Conservation (phyloP, 2,888 invertebrate species). For the Paralinhomoeus sp. region DNA sequence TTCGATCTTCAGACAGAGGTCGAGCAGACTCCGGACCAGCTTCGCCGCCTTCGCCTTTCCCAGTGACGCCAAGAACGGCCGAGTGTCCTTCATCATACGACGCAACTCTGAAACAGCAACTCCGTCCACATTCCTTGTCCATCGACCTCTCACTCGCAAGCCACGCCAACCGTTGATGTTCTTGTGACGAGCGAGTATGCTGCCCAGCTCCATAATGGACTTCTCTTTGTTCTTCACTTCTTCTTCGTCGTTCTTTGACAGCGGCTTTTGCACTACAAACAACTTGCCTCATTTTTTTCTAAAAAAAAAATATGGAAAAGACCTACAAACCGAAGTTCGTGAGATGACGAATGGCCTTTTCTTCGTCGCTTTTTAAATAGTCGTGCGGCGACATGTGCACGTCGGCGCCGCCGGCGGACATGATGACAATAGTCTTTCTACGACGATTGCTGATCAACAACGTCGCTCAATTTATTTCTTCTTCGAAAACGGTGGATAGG, state of each 20-base stretch:
- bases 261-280: not conserved
- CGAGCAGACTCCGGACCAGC: conserved; percentile 79
- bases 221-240: conserved; percentile 73
- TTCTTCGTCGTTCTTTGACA: conserved; percentile 42
- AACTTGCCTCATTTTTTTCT: too few species aligned
- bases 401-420: too few species aligned
- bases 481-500: too few species aligned
- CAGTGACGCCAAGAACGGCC: conserved; percentile 76
- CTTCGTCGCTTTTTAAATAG: not conserved
- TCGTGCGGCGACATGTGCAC: too few species aligned
- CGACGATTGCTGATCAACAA: too few species aligned
- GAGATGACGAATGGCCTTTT: conserved; percentile 1
- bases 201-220: conserved; percentile 71
- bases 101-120: conserved; percentile 29
- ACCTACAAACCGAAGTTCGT: too few species aligned
- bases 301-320: too few species aligned
- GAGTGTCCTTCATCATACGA: conserved; percentile 67
- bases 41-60: conserved; percentile 99
- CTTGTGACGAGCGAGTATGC: conserved; percentile 59
- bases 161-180: conserved; percentile 44
- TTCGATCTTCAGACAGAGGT: conserved; percentile 87
- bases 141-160: not conserved
- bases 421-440: too few species aligned
- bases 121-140: not conserved
- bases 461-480: too few species aligned